Evolutionary conservation across 2,113 vertebrate genomes (phyloP), one percentile per base, ranked within the genome.

Genomic region (Macroglossus sobrinus): DNA sequence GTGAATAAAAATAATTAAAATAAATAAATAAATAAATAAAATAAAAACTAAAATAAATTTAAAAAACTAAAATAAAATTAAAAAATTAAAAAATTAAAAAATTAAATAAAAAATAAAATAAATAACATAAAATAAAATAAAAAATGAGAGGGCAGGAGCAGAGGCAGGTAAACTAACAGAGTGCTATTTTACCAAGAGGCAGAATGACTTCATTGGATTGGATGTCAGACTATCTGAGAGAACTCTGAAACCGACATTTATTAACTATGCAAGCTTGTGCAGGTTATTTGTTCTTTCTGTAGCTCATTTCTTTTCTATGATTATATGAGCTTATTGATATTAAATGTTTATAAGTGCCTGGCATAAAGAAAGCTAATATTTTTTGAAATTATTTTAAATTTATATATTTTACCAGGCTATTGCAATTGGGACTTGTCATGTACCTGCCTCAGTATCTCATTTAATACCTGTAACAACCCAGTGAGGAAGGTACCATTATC

Each of bases 341-440:
- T 22, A 33, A 68, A 30, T 7, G 8, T 12, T 57, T 35, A 78
- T 35, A 72, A 55, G 57, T 38, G 18, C 9, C 47, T 35, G 47
- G 35, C 4, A 84, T 10, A 24, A 4, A 45, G 14, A 68, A 47
- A 68, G 18, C 26, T 61, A 40, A 4, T 35, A 26, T 63, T 69
- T 84, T 40, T 40, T 74, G 38, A 35, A 74, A 76, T 85, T 72
- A 88, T 33, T 68, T 66, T 57, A 43, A 91, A 91, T 15, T n/a
- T 6, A 10, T 26, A 35, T 30, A 33, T 57, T 85, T 85, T 40
- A 61, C 9, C 22, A 85, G 16, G 50, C 18, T 84, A n/a, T 76
- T 66, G 30, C 9, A 72, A 26, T 14, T 30, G 40, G 13, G 63
- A 33, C 16, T 88, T 33, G 57, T 13, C 4, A 64, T 14, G 5